Conservation (phyloP, 1,140 invertebrate genomes). For the Drosophila tsacasi region DNA sequence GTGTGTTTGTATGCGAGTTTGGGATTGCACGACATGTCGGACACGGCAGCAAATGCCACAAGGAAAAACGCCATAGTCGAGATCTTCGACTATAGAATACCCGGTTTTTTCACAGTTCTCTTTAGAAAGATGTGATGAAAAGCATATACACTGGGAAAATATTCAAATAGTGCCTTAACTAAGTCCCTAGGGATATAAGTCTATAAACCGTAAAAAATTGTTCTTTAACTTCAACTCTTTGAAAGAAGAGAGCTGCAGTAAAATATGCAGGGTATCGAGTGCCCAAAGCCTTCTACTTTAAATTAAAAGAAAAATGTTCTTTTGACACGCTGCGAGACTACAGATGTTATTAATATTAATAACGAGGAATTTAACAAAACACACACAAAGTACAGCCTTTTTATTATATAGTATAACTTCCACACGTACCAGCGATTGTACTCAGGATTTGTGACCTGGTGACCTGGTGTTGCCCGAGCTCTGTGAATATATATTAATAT, state of each 20-base stretch:
- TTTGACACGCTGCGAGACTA: too few relatives aligned
- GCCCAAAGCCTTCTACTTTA: too few relatives aligned
- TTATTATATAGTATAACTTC: not conserved
- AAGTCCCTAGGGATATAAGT: not conserved
- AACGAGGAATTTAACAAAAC: not conserved
- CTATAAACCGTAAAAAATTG: not conserved
- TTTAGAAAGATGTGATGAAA: not conserved
- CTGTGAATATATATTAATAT: too few relatives aligned
- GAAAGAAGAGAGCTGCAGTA: too few relatives aligned
- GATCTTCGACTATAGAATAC: slow-evolving; percentile 5
- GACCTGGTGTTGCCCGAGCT: too few relatives aligned
- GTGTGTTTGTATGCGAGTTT: slow-evolving; percentile 23
- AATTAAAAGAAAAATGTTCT: too few relatives aligned
- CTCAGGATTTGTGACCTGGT: not conserved
- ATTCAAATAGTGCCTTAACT: not conserved
- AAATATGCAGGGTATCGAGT: too few relatives aligned
- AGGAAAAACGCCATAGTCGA: slow-evolving; percentile 22
- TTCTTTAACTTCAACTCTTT: not conserved
- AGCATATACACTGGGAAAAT: not conserved
- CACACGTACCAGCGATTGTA: not conserved
- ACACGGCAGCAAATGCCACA: slow-evolving; percentile 56
- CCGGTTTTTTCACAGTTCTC: not conserved
- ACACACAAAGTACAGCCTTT: too few relatives aligned
- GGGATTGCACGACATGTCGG: slow-evolving; percentile 62
- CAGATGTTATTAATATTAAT: too few relatives aligned